Percentiles rank a stretch among this genome's conserved stretches.
phyloP scores from a whole-genome alignment of 2,888 invertebrate genomes.

The Brachylomia viminalis region DNA sequence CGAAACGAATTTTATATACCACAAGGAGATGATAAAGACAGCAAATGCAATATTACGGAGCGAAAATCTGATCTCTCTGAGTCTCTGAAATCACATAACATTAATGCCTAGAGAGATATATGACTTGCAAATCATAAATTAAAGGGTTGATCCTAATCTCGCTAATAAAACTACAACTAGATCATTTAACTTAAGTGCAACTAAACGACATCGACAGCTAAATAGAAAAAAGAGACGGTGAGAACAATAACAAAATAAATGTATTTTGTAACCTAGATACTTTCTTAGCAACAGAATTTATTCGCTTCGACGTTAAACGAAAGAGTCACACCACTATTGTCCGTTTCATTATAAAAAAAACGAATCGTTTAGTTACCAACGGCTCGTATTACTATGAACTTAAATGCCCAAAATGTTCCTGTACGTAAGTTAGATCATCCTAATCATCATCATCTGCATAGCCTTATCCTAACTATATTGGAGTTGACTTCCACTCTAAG shows the following conservation, averaged over 20 bases:
- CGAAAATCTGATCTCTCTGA: neutral
- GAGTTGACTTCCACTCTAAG: neutral
- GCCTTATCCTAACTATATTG: neutral
- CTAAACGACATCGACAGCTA: constrained; percentile 12
- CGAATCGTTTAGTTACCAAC: neutral
- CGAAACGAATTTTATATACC: neutral
- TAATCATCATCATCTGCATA: neutral
- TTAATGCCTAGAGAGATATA: neutral
- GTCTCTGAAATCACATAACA: neutral
- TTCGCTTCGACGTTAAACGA: constrained; percentile 15
- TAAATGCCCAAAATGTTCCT: neutral
- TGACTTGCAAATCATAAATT: neutral
- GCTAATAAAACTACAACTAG: constrained; percentile 8
- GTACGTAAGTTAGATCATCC: neutral
- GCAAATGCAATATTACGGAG: neutral
- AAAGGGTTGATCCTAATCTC: neutral
- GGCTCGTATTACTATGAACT: no score
- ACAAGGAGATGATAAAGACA: neutral
- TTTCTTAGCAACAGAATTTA: constrained; percentile 47
- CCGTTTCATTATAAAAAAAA: neutral
- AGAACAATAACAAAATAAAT: constrained; percentile 50
- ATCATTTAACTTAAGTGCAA: constrained; percentile 34
- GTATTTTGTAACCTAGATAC: constrained; percentile 56
- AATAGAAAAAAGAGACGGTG: constrained; percentile 25
- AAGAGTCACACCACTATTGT: constrained; percentile 17